phyloP scores from a whole-genome alignment of 2,888 invertebrate species.

The Sminthurinus aureus region DNA sequence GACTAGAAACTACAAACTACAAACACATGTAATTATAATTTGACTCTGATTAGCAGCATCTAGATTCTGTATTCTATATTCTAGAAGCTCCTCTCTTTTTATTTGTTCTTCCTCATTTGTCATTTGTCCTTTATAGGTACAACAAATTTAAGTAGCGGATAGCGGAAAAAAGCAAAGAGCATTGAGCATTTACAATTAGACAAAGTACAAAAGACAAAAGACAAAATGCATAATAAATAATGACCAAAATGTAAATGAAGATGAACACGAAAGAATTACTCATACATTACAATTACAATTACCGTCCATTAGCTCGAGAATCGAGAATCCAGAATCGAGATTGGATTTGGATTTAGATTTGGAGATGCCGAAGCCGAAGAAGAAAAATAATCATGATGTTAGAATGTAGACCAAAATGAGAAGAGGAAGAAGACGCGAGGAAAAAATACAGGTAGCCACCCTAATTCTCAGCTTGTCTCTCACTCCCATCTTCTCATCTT shows the following conservation, averaged over 20 bases:
- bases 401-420: not conserved
- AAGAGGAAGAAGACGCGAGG: too few relatives aligned
- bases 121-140: too few relatives aligned
- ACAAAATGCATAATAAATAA: not conserved
- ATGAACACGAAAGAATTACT: too few relatives aligned
- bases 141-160: too few relatives aligned
- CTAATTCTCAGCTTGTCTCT: conserved; percentile 36
- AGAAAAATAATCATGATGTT: not conserved
- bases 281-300: too few relatives aligned
- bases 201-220: not conserved
- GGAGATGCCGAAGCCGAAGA: not conserved
- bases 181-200: not conserved
- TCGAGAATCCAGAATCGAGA: too few relatives aligned
- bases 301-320: too few relatives aligned
- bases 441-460: conserved; percentile 15
- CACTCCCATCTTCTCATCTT: conserved; percentile 10
- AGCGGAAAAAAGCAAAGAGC: not conserved
- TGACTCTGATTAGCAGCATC: not conserved
- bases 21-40: not conserved
- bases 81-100: too few relatives aligned
- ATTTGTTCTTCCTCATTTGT: too few relatives aligned
- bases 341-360: too few relatives aligned
- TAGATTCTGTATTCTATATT: too few relatives aligned
- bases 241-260: not conserved
- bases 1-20: not conserved